phyloP scores from a whole-genome alignment of 2,888 invertebrate species.

The Andrena trimmerana region DNA sequence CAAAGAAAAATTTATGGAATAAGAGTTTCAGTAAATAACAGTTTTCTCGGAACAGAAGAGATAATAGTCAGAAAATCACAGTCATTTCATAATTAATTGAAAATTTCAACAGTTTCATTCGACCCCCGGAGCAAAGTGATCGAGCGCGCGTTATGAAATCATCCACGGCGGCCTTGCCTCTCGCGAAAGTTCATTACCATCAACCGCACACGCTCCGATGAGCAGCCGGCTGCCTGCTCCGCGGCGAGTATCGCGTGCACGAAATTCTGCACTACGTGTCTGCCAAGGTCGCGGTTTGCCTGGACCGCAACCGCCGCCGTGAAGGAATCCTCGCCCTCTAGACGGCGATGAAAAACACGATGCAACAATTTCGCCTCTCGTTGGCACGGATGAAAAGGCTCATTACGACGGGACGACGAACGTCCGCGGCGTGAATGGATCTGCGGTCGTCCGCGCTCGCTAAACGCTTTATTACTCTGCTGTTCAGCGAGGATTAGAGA shows the following conservation, averaged over 20 bases:
- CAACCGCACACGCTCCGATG: conserved; percentile 76
- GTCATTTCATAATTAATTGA: too few species aligned
- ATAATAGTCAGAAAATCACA: too few species aligned
- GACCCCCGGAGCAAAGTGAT: conserved; percentile 30
- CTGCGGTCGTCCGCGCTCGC: conserved; percentile 5
- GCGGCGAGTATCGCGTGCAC: conserved; percentile 69
- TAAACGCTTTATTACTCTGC: background rate
- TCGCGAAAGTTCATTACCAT: conserved; percentile 85
- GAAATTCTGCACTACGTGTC: conserved; percentile 68
- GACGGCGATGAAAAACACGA: conserved; percentile 48
- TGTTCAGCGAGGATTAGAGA: too few species aligned
- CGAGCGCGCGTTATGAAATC: conserved; percentile 81
- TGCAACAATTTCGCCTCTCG: conserved; percentile 47
- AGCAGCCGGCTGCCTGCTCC: conserved; percentile 63
- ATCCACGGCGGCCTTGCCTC: conserved; percentile 81
- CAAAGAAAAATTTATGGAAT: too few species aligned
- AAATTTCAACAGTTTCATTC: too few species aligned
- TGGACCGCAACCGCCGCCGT: conserved; percentile 40
- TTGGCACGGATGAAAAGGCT: conserved; percentile 43
- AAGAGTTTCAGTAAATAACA: too few species aligned
- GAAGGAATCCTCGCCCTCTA: conserved; percentile 17
- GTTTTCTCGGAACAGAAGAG: too few species aligned
- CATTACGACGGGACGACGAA: conserved; percentile 17
- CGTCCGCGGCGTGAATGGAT: background rate
- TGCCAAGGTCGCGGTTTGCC: conserved; percentile 66